Conservation (phyloP, 2,113 vertebrate species). For the Enhydra lutris region DNA sequence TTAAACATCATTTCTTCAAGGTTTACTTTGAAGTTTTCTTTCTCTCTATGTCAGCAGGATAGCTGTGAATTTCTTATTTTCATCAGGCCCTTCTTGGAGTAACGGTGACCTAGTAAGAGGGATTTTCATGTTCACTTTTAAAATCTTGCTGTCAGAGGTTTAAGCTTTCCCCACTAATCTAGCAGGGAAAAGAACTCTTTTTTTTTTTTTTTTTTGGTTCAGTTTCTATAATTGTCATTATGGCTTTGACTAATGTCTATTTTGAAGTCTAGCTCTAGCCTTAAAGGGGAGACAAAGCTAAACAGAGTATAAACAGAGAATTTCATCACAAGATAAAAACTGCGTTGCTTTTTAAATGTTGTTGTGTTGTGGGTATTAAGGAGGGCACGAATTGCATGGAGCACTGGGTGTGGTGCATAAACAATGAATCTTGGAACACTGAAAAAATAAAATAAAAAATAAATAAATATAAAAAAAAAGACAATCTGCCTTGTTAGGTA, state of each 20-base stretch:
- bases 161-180: conserved; percentile 38
- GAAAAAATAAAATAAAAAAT: no score
- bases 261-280: not conserved
- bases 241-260: not conserved
- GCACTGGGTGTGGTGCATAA: no score
- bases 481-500: not conserved
- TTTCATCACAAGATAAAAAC: conserved; percentile 13
- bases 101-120: conserved; percentile 54
- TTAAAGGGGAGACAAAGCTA: not conserved
- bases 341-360: not conserved
- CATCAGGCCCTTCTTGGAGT: conserved; percentile 40
- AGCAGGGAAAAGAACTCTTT: not conserved
- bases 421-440: no score
- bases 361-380: not conserved
- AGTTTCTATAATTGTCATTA: conserved; percentile 37
- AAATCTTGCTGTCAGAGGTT: conserved; percentile 37
- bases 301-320: conserved; percentile 12
- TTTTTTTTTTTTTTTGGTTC: not conserved
- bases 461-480: not conserved
- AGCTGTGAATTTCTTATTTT: conserved; percentile 65
- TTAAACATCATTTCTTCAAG: conserved; percentile 71
- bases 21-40: conserved; percentile 66
- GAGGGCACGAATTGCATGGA: no score
- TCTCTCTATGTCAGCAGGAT: conserved; percentile 44
- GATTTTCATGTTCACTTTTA: conserved; percentile 44